Percentiles rank a stretch among this genome's conserved stretches.
Evolutionary conservation across 2,113 vertebrate species (phyloP).

Genomic region (Hiodon alosoides): DNA sequence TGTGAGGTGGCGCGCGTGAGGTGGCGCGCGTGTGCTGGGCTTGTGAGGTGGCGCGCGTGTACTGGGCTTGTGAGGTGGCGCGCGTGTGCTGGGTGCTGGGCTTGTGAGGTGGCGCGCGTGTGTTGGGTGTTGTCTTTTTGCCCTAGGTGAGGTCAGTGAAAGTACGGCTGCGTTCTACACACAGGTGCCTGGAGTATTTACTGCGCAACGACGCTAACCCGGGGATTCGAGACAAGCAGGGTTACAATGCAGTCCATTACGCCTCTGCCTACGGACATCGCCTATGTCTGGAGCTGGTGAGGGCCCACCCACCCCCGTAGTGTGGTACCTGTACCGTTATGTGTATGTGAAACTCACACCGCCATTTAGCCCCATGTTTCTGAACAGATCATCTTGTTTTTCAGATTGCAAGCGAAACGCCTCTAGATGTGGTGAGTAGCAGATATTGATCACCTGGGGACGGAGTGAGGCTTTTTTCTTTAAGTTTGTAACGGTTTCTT

Average conservation of each 20-base stretch:
- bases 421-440: slow-evolving; percentile 92
- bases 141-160: not conserved
- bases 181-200: slow-evolving; percentile 97
- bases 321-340: not conserved
- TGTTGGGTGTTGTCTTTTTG: not conserved
- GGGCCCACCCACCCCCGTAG: slow-evolving; percentile 1
- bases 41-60: slow-evolving; percentile 1
- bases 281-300: slow-evolving; percentile 72
- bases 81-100: not conserved
- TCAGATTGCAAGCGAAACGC: slow-evolving; percentile 95
- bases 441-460: not conserved
- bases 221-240: slow-evolving; percentile 93
- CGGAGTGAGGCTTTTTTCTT: too few relatives aligned
- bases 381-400: slow-evolving; percentile 41
- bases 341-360: not conserved
- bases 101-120: too few relatives aligned
- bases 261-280: slow-evolving; percentile 73
- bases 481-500: too few relatives aligned
- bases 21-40: not conserved
- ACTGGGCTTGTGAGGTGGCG: not conserved
- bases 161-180: slow-evolving; percentile 1
- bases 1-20: too few relatives aligned
- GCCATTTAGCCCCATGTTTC: not conserved
- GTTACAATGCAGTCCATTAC: slow-evolving; percentile 96
- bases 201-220: slow-evolving; percentile 95